These are phyloP conservation scores for Sylvicola cinctus DNA, from an alignment of 2,888 invertebrate species.

Conservation along the genomic window DNA sequence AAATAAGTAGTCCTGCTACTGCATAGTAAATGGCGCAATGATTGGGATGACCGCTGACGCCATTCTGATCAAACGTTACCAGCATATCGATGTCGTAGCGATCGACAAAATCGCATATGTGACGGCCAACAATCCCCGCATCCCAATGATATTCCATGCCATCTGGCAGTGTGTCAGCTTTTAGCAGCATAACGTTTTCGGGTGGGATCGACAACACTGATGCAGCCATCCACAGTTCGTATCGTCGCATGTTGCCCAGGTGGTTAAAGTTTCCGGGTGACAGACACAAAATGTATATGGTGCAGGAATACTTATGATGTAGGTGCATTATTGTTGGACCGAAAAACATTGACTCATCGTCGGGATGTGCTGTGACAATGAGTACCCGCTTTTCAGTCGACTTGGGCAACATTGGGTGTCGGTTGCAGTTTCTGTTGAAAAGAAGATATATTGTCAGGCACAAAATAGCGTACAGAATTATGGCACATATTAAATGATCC, in stretches of 20 bases:
- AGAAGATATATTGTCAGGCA: too few relatives aligned
- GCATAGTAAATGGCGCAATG: conserved; percentile 74
- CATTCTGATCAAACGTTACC: conserved; percentile 84
- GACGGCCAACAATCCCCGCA: conserved; percentile 36
- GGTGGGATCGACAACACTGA: conserved; percentile 55
- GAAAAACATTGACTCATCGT: conserved; percentile 99
- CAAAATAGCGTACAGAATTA: too few relatives aligned
- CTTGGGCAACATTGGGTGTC: too few relatives aligned
- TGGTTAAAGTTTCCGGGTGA: conserved; percentile 43
- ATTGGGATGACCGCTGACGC: conserved; percentile 83
- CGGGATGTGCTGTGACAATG: conserved; percentile 85
- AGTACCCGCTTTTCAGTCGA: conserved; percentile 52
- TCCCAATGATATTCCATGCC: conserved; percentile 50
- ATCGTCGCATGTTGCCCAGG: conserved; percentile 32
- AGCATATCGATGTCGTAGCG: conserved; percentile 59
- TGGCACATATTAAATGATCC: too few relatives aligned
- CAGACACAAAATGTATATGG: conserved; percentile 65
- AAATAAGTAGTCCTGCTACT: conserved; percentile 27
- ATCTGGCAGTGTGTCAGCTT: conserved; percentile 55
- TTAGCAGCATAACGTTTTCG: conserved; percentile 49
- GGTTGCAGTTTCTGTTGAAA: too few relatives aligned
- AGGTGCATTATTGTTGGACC: conserved; percentile 68
- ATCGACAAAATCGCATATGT: conserved; percentile 46
- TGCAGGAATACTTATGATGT: conserved; percentile 36
- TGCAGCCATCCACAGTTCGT: conserved; percentile 70